phyloP scores from a whole-genome alignment of 2,888 invertebrate genomes.

The Eupithecia tripunctaria region DNA sequence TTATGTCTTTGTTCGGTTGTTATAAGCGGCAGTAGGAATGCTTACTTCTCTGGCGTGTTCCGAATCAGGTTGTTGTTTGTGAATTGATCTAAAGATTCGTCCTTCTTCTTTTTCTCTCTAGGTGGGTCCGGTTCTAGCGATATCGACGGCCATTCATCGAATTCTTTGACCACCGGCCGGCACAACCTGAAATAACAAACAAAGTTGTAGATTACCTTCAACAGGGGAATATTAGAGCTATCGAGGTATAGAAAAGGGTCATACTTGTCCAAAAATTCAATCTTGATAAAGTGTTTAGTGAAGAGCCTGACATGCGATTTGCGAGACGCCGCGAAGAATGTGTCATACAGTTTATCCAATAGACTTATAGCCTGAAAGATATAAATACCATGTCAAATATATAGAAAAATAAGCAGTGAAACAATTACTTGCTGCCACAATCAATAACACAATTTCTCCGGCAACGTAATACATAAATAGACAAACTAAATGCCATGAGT shows the following conservation, averaged over 20 bases:
- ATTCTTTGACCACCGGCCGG: slow-evolving; percentile 86
- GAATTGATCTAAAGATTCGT: slow-evolving; percentile 60
- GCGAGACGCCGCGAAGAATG: slow-evolving; percentile 79
- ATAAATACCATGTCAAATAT: slow-evolving; percentile 77
- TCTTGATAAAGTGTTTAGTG: slow-evolving; percentile 89
- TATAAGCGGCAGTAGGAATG: slow-evolving; percentile 30
- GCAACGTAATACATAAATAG: neutral
- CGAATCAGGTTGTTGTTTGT: slow-evolving; percentile 54
- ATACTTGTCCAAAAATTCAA: slow-evolving; percentile 88
- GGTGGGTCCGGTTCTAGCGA: slow-evolving; percentile 73
- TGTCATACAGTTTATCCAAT: slow-evolving; percentile 87
- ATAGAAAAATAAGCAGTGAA: slow-evolving; percentile 47
- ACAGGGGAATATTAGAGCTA: neutral
- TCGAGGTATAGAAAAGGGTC: slow-evolving; percentile 46
- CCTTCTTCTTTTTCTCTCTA: slow-evolving; percentile 68
- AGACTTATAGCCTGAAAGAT: slow-evolving; percentile 85
- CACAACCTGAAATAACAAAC: slow-evolving; percentile 74
- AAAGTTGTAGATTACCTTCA: slow-evolving; percentile 25
- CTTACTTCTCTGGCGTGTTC: slow-evolving; percentile 62
- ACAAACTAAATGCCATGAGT: slow-evolving; percentile 12
- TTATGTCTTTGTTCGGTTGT: slow-evolving; percentile 30
- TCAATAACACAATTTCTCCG: neutral
- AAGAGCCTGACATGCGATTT: slow-evolving; percentile 86
- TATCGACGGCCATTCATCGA: slow-evolving; percentile 86
- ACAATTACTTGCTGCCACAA: slow-evolving; percentile 23